phyloP scores from a whole-genome alignment of 2,113 vertebrate genomes.

The Porphyrio hochstetteri region DNA sequence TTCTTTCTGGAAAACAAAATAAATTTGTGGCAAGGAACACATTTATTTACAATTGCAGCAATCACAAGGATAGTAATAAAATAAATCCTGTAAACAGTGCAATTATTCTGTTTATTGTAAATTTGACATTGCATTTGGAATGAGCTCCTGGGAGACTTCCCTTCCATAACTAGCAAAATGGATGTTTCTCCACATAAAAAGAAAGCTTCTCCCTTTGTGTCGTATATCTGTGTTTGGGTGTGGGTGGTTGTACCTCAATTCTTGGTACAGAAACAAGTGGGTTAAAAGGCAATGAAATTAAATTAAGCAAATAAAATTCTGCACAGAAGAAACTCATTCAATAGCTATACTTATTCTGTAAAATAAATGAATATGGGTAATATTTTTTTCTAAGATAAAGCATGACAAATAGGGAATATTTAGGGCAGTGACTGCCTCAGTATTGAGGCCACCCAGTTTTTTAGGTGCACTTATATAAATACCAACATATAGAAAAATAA shows the following conservation, averaged over 20 bases:
- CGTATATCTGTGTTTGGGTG: background rate
- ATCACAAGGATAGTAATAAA: conserved; percentile 44
- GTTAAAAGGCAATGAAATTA: background rate
- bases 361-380: background rate
- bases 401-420: background rate
- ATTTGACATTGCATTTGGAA: conserved; percentile 38
- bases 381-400: background rate
- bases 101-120: conserved; percentile 65
- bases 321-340: background rate
- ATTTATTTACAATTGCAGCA: conserved; percentile 54
- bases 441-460: background rate
- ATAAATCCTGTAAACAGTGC: conserved; percentile 26
- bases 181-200: conserved; percentile 13
- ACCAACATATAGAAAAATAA: background rate
- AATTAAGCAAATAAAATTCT: background rate
- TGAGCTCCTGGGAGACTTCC: background rate
- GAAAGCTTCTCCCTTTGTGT: background rate
- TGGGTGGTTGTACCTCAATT: background rate
- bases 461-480: background rate
- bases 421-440: background rate
- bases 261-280: background rate
- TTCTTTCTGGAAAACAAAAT: conserved; percentile 46
- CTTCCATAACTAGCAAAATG: background rate
- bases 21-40: background rate
- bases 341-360: background rate